These are phyloP conservation scores for Drosophila repletoides DNA, from an alignment of 1,140 invertebrate genomes.

Conservation along the genomic window DNA sequence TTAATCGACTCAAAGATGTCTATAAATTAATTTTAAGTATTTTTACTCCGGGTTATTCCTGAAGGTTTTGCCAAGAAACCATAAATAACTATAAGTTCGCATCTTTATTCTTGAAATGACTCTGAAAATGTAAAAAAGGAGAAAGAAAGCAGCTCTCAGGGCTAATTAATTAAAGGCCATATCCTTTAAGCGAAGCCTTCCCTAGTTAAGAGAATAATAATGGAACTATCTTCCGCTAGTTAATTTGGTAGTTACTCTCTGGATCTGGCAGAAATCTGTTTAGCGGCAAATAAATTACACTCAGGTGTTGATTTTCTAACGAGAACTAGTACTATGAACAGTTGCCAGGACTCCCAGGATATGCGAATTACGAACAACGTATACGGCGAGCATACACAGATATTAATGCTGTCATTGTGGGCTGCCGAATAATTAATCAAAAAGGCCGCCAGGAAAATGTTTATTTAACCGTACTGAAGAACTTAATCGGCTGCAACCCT, in stretches of 20 bases:
- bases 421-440: constrained; percentile 62
- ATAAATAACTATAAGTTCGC: background rate
- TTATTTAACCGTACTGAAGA: constrained; percentile 60
- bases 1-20: background rate
- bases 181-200: no score
- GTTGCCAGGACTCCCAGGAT: constrained; percentile 45
- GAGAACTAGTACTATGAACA: constrained; percentile 15
- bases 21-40: background rate
- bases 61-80: background rate
- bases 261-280: background rate
- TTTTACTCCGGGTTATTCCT: background rate
- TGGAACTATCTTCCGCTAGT: no score
- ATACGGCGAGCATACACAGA: no score
- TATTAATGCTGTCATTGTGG: constrained; percentile 49
- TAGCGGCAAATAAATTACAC: no score
- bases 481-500: constrained; percentile 62
- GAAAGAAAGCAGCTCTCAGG: no score
- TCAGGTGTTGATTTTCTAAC: no score
- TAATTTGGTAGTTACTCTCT: background rate
- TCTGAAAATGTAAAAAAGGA: no score
- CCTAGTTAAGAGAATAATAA: background rate
- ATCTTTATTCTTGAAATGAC: no score
- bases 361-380: no score
- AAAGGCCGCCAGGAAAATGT: constrained; percentile 50
- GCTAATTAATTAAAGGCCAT: no score